Evolutionary conservation across 2,888 invertebrate genomes (phyloP).

Genomic region (Chrysolina americana): DNA sequence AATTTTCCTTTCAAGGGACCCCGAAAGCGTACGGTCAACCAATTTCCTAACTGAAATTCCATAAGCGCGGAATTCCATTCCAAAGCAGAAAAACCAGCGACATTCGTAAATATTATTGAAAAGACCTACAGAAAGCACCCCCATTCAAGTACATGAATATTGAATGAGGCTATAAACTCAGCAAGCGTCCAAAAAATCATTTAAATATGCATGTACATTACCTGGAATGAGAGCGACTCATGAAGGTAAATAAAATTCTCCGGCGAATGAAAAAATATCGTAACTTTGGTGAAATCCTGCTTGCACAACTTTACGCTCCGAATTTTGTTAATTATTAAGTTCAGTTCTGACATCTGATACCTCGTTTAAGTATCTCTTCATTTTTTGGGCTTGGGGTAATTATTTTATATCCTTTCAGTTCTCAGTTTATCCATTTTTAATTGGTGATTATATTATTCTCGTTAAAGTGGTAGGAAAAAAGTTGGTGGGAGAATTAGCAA

Average conservation of each 20-base stretch:
- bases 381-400: not conserved
- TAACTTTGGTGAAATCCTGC: not conserved
- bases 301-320: conserved; percentile 11
- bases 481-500: too few species aligned
- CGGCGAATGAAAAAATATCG: conserved; percentile 1
- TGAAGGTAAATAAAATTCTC: conserved; percentile 8
- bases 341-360: conserved; percentile 9
- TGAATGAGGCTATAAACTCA: conserved; percentile 11
- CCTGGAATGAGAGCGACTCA: conserved; percentile 4
- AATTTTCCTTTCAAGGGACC: not conserved
- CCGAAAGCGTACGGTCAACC: not conserved
- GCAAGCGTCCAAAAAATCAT: conserved; percentile 18
- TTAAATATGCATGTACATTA: conserved; percentile 14
- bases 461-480: too few species aligned
- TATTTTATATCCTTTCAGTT: not conserved
- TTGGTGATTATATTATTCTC: not conserved
- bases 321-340: conserved; percentile 13
- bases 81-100: not conserved
- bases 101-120: conserved; percentile 13
- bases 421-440: not conserved
- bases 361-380: not conserved
- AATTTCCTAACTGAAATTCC: not conserved
- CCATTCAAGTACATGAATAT: not conserved
- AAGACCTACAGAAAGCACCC: not conserved
- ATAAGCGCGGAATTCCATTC: not conserved